Conservation (phyloP, 2,888 invertebrate species). For the Tigriopus californicus region DNA sequence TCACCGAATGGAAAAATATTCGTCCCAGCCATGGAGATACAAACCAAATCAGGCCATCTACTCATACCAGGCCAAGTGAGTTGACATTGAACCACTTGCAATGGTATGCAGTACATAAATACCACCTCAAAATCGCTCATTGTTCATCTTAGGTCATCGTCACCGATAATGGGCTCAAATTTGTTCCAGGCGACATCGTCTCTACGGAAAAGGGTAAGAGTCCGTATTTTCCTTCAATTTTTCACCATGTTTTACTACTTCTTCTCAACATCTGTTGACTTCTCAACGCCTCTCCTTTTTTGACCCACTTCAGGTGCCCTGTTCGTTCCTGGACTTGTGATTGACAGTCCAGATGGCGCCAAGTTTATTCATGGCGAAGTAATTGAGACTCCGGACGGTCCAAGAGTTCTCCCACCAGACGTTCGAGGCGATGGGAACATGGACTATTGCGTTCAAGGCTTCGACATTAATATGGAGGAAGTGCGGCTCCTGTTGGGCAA, state of each 20-base stretch:
- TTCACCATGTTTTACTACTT: no score
- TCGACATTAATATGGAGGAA: constrained; percentile 29
- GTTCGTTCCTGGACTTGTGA: constrained; percentile 57
- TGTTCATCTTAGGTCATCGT: constrained; percentile 40
- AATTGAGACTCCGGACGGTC: constrained; percentile 46
- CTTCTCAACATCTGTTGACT: no score
- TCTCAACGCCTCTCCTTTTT: no score
- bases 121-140: constrained; percentile 26
- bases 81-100: no score
- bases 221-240: no score
- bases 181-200: constrained; percentile 36
- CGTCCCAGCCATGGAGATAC: constrained; percentile 49
- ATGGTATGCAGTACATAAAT: no score
- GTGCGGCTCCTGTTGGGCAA: constrained; percentile 18
- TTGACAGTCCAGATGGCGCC: constrained; percentile 43
- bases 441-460: constrained; percentile 50
- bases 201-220: constrained; percentile 35
- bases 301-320: constrained; percentile 29
- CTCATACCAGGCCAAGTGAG: constrained; percentile 56
- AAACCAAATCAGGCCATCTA: constrained; percentile 46
- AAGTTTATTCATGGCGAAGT: constrained; percentile 53
- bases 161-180: constrained; percentile 51
- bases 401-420: constrained; percentile 44
- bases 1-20: constrained; percentile 44
- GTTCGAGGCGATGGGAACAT: constrained; percentile 28